Evolutionary conservation across 2,113 vertebrate genomes (phyloP), one percentile per base, ranked within the genome.

Genomic region (Gavia stellata): DNA sequence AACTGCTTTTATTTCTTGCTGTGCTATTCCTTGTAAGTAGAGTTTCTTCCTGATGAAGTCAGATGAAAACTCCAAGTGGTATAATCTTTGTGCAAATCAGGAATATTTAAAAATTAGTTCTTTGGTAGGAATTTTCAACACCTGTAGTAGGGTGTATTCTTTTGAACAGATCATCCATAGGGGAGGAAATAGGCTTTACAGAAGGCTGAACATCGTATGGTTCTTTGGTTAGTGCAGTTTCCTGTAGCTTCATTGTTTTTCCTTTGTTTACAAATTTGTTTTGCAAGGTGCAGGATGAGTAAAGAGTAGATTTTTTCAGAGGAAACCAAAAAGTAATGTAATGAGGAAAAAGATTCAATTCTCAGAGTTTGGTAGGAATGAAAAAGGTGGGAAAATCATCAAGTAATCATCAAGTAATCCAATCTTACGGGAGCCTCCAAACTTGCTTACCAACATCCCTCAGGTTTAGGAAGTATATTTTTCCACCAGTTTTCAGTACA

Each of bases 401-500:
- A 78, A 86, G 24, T 40, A 82, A 36, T n/a, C n/a, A n/a, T n/a
- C n/a, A 73, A 91, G 70, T 53, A 73, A 80, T 70, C 31, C 61
- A 50, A 0, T 89, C 21, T 73, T 82, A 71, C 1, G 1, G 63
- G 68, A 88, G 13, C 59, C 42, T 81, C 65, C 79, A 77, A 55
- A 83, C 24, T 73, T 93, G 53, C 70, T 90, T 94, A 55, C 80
- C 68, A 62, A 44, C 55, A 81, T 90, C 42, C 38, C 29, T 88
- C 34, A 83, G 52, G 59, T 90, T 94, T 88, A 88, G 82, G 75
- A 81, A 80, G 29, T 86, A 78, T 92, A 28, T 73, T 90, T 95
- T 90, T 65, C 72, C 72, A 88, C 67, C 86, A 93, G 90, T 96
- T 96, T 95, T 95, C 90, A 92, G 52, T 93, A 93, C 83, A 94